Evolutionary conservation across 2,797 vertebrate species (phyloP).

Genomic region (Poeciliopsis paucimaculata): DNA sequence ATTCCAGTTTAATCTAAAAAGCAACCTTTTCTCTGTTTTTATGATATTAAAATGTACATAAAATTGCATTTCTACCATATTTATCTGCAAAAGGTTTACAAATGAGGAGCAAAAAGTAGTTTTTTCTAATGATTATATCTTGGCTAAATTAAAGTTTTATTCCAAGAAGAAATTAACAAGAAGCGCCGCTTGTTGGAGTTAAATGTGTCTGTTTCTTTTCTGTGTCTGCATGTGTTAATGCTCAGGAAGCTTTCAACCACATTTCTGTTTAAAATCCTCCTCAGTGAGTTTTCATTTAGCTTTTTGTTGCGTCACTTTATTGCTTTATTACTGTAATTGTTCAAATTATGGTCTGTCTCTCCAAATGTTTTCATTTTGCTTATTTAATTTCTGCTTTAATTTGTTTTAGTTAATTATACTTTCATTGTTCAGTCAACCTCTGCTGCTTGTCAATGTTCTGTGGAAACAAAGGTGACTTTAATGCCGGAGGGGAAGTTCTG

Average conservation of each 20-base stretch:
- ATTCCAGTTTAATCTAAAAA: neutral
- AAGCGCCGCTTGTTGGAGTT: neutral
- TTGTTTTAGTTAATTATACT: neutral
- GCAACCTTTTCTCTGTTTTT: neutral
- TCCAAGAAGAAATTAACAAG: neutral
- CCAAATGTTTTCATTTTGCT: neutral
- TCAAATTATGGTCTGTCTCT: neutral
- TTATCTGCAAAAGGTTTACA: neutral
- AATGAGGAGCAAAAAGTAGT: neutral
- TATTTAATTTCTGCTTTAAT: constrained; percentile 4
- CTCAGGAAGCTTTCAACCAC: neutral
- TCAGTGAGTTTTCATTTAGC: neutral
- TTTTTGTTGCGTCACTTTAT: neutral
- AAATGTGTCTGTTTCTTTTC: neutral
- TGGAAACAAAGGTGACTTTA: neutral
- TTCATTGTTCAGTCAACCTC: constrained; percentile 1
- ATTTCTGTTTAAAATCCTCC: neutral
- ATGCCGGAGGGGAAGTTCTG: neutral
- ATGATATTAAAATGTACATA: neutral
- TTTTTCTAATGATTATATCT: neutral
- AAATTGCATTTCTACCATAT: neutral
- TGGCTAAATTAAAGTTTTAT: neutral
- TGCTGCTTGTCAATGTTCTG: neutral
- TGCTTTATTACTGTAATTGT: neutral
- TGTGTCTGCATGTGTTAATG: neutral